Evolutionary conservation across 1,140 invertebrate species (phyloP).

Genomic region (Solenopsis invicta): DNA sequence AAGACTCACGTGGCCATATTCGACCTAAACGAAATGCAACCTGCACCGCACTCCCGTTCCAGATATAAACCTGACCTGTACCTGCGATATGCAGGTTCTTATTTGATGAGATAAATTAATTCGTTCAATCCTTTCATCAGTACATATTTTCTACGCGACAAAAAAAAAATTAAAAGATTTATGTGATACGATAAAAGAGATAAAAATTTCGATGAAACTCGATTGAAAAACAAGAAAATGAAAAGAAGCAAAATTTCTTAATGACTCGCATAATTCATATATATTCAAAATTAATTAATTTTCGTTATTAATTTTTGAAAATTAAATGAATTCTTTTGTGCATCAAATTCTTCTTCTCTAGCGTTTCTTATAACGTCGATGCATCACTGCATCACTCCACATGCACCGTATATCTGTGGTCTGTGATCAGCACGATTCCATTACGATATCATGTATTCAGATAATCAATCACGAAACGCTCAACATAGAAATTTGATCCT

Average conservation of each 20-base stretch:
- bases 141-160: neutral
- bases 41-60: neutral
- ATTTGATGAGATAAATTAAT: neutral
- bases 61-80: slow-evolving; percentile 44
- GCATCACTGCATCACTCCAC: slow-evolving; percentile 48
- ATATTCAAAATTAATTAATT: neutral
- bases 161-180: neutral
- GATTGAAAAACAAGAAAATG: neutral
- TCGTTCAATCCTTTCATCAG: neutral
- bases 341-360: neutral
- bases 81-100: slow-evolving; percentile 1
- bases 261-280: neutral
- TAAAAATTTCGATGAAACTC: neutral
- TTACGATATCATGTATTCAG: slow-evolving; percentile 79
- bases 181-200: neutral
- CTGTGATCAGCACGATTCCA: slow-evolving; percentile 69
- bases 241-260: neutral
- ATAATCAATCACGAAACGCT: slow-evolving; percentile 81
- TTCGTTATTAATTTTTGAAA: neutral
- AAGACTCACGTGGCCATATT: slow-evolving; percentile 29
- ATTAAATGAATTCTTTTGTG: slow-evolving; percentile 1
- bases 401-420: slow-evolving; percentile 26
- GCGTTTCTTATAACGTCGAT: slow-evolving; percentile 30
- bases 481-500: slow-evolving; percentile 81
- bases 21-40: slow-evolving; percentile 3